Evolutionary conservation across 2,113 vertebrate genomes (phyloP), one percentile per base, ranked within the genome.

Genomic region (Cynoglossus semilaevis): DNA sequence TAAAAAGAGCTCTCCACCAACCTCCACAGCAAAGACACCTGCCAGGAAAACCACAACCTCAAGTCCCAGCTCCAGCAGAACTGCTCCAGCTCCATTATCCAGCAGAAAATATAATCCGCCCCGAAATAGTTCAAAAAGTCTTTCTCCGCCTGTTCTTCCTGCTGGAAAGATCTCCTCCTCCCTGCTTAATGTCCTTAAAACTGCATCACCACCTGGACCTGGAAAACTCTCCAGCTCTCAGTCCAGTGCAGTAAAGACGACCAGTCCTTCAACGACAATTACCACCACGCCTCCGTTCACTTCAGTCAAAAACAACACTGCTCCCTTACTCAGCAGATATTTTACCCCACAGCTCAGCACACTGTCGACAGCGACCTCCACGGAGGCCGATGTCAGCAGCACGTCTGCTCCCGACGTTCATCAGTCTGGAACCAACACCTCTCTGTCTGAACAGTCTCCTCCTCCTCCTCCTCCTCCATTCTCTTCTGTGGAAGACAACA

Each of bases 11-110:
- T 34, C 51, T 15, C 7, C 34, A 2, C 40, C 65, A 52, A 49
- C 60, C 10, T 40, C 56, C 3, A 52, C 48, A 5, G 40, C 46
- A 29, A 85, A 78, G 67, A 71, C 63, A 12, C 29, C 46, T 0
- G 44, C 67, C 15, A 89, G 69, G 61, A 91, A 74, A 75, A 76
- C 53, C 56, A 78, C 77, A 7, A 70, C 77, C n/a, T 38, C 58
- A 0, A 76, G 53, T 54, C 83, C 72, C 1, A 63, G 14, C 19
- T 16, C 53, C 1, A n/a, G 36, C 12, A 89, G 79, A 78, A 74
- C 79, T 9, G 58, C 64, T 22, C 67, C 77, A 3, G 73, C 72
- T 5, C 45, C 74, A 9, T 48, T 77, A 12, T 54, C 68, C 15
- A 77, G 60, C 9, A 88, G 79, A 72, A 75, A 72, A 36, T 38